These are phyloP conservation scores for Oceanites oceanicus DNA, from an alignment of 2,113 vertebrate species.

Conservation along the genomic window DNA sequence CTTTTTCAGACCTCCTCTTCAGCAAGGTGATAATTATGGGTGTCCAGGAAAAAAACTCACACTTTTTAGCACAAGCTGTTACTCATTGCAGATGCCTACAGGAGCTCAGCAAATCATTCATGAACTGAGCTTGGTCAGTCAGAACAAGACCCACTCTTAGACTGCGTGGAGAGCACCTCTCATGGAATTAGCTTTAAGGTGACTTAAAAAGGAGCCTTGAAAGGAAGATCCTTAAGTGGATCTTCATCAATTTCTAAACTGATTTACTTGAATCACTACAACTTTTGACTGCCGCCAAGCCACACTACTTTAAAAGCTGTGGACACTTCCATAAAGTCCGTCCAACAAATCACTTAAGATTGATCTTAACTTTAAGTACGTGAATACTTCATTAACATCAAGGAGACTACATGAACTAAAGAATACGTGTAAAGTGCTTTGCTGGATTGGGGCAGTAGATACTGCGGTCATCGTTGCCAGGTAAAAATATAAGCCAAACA, in stretches of 20 bases:
- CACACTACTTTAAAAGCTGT: background rate
- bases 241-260: slow-evolving; percentile 24
- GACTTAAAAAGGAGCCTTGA: background rate
- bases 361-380: slow-evolving; percentile 22
- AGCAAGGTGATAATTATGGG: background rate
- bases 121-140: background rate
- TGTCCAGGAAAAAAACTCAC: background rate
- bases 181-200: background rate
- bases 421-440: background rate
- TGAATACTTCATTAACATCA: slow-evolving; percentile 43
- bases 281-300: background rate
- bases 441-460: background rate
- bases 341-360: slow-evolving; percentile 50
- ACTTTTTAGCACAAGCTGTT: background rate
- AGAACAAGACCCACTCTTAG: background rate
- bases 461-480: background rate
- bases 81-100: background rate
- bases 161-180: background rate
- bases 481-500: background rate
- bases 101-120: background rate
- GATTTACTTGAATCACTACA: background rate
- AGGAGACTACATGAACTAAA: background rate
- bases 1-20: background rate
- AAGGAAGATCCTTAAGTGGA: background rate
- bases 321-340: background rate